Evolutionary conservation across 2,113 vertebrate species (phyloP).

Genomic region (Polypterus bichir): DNA sequence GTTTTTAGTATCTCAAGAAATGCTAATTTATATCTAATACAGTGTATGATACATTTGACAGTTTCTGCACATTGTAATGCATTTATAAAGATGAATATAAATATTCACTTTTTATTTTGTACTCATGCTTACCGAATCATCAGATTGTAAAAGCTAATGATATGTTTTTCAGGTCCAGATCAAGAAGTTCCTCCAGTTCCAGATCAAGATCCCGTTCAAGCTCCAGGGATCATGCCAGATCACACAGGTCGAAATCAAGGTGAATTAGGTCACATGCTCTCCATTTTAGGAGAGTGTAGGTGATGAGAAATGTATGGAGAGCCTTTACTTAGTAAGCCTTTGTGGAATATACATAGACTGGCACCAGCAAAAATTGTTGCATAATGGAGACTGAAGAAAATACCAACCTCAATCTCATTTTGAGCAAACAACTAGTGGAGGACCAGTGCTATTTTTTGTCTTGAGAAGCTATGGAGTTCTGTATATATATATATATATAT

Average conservation of each 20-base stretch:
- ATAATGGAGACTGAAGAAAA: slow-evolving; percentile 1
- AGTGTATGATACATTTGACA: no score
- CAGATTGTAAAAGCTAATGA: slow-evolving; percentile 15
- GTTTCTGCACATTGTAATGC: no score
- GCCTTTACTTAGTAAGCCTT: slow-evolving; percentile 28
- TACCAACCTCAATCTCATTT: neutral
- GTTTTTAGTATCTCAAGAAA: no score
- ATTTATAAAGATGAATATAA: no score
- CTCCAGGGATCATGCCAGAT: slow-evolving; percentile 63
- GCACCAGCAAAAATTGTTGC: neutral
- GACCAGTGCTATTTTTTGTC: neutral
- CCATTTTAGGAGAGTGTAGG: slow-evolving; percentile 62
- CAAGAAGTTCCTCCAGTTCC: slow-evolving; percentile 93
- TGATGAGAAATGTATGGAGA: slow-evolving; percentile 25
- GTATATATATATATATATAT: no score
- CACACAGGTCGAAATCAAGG: slow-evolving; percentile 94
- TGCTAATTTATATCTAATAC: no score
- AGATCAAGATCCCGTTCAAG: slow-evolving; percentile 86
- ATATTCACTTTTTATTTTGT: no score
- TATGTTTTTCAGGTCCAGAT: slow-evolving; percentile 87
- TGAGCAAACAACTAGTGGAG: slow-evolving; percentile 1
- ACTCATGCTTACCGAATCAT: no score
- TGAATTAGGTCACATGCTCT: slow-evolving; percentile 96
- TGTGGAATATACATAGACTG: slow-evolving; percentile 12
- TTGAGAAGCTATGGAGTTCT: no score